These are phyloP conservation scores for Varanus komodoensis DNA, from an alignment of 2,113 vertebrate species.

Conservation along the genomic window DNA sequence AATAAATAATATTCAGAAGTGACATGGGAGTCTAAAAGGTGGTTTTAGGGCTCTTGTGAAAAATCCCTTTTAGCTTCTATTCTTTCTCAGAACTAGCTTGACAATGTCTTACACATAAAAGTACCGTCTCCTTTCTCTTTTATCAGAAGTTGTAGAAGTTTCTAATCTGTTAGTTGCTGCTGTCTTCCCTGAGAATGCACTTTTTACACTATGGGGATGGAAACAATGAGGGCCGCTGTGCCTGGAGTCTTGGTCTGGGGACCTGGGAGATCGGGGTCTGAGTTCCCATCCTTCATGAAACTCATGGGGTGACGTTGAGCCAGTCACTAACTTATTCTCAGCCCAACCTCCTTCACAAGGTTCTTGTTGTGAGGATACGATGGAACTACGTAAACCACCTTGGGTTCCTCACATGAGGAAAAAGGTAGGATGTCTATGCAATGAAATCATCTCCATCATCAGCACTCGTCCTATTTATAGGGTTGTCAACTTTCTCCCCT, in stretches of 20 bases:
- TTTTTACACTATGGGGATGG: background rate
- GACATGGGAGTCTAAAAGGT: too few species aligned
- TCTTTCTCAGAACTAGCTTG: background rate
- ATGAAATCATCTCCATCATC: too few species aligned
- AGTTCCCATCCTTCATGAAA: too few species aligned
- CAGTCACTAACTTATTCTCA: too few species aligned
- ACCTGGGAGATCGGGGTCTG: too few species aligned
- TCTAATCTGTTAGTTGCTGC: background rate
- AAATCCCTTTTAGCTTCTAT: background rate
- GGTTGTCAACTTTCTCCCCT: background rate
- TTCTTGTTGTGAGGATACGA: too few species aligned
- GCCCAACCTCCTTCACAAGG: too few species aligned
- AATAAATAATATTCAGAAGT: background rate
- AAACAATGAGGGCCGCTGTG: background rate
- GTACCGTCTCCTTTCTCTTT: background rate
- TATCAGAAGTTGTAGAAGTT: conserved; percentile 14
- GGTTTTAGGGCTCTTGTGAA: background rate
- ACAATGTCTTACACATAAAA: background rate
- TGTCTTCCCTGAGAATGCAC: background rate
- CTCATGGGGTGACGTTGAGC: too few species aligned
- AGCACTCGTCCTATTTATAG: background rate
- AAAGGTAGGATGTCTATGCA: too few species aligned
- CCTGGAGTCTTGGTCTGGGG: too few species aligned
- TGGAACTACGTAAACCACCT: too few species aligned
- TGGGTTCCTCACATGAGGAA: too few species aligned